phyloP scores from a whole-genome alignment of 2,888 invertebrate genomes.

The Trichogramma dendrolimi region DNA sequence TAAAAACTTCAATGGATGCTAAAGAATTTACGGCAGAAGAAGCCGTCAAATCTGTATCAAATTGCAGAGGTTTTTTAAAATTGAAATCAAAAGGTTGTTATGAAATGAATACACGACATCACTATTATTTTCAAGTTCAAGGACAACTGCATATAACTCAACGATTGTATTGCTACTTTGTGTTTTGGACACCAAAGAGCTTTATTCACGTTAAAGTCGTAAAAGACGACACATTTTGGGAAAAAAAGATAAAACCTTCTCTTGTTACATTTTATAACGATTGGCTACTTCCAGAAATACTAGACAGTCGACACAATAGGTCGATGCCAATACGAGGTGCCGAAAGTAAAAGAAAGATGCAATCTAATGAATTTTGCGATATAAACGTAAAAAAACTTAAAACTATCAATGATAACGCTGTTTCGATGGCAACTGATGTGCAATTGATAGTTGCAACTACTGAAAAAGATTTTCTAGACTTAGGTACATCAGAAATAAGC shows the following conservation, averaged over 20 bases:
- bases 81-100: no score
- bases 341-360: no score
- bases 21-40: not conserved
- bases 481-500: no score
- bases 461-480: no score
- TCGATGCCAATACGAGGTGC: slow-evolving; percentile 23
- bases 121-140: slow-evolving; percentile 33
- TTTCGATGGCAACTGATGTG: no score
- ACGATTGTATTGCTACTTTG: slow-evolving; percentile 32
- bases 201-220: slow-evolving; percentile 23
- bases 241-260: slow-evolving; percentile 22
- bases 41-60: not conserved
- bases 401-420: no score
- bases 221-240: slow-evolving; percentile 32
- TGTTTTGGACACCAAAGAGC: slow-evolving; percentile 29
- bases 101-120: slow-evolving; percentile 27
- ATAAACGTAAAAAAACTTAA: no score
- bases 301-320: slow-evolving; percentile 27
- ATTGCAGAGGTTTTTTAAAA: not conserved
- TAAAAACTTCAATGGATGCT: not conserved
- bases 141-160: slow-evolving; percentile 32
- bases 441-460: no score
- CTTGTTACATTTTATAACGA: slow-evolving; percentile 29
- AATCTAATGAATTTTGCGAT: no score
- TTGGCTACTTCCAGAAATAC: slow-evolving; percentile 33